Evolutionary conservation across 1,140 invertebrate genomes (phyloP), one percentile per base, ranked within the genome.

Genomic region (Euura lappo): DNA sequence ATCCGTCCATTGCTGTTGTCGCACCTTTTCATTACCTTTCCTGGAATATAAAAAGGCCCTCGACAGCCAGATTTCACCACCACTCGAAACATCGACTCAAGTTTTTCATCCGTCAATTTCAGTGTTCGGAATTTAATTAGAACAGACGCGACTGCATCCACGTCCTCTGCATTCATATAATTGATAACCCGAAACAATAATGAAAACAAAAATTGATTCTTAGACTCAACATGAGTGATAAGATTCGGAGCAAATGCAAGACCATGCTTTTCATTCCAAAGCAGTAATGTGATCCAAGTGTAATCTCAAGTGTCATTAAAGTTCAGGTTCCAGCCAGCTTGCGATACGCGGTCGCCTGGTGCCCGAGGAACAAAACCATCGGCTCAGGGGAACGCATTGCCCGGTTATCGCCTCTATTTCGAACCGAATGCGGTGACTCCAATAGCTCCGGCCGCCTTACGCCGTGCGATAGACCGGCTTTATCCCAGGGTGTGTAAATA

Each of bases 261-360:
- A n/a, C 3, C 0, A 60, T 3, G 51, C 13, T 60, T 60, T 8
- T 60, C 4, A 60, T 60, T 60, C 13, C 13, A 60, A n/a, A 8
- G 5, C 28, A 6, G 51, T 11, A 60, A 60, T n/a, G 3, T 60
- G 51, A 60, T 60, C 13, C 13, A 8, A 60, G 3, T 60, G 51
- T 60, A 60, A 60, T 60, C 51, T 60, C 51, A 3, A 60, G 51
- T 60, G 6, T 60, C 51, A 60, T 60, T 60, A 60, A 60, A 60
- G 3, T n/a, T 60, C 51, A 60, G 51, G 51, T 11, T 60, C 13
- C 6, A 3, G 5, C 6, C 51, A n/a, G 51, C 51, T 28, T 28
- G 28, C 51, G 51, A 60, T 60, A 60, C 13, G 51, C 51, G 8
- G 5, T 60, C 51, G 51, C 6, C 28, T 28, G 28, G 28, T 28